These are phyloP conservation scores for Gallinago undulata DNA, from an alignment of 2,113 vertebrate genomes.

Conservation along the genomic window DNA sequence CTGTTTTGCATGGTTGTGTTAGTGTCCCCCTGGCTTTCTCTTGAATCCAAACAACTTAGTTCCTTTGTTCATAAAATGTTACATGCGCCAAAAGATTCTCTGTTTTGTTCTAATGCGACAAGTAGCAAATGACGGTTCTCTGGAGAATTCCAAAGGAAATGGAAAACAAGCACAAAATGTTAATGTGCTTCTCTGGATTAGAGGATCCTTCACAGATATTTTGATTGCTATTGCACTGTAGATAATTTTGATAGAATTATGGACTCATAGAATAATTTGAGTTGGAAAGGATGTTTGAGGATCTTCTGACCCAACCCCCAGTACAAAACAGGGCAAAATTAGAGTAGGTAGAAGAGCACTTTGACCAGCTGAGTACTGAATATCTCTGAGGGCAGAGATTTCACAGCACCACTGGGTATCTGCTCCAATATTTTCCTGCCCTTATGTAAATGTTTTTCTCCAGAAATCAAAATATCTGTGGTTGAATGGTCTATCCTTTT, in stretches of 20 bases:
- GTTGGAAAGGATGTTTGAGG: not conserved
- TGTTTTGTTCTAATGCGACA: conserved; percentile 47
- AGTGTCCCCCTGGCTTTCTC: conserved; percentile 33
- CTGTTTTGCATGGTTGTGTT: conserved; percentile 24
- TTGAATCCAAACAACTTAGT: conserved; percentile 32
- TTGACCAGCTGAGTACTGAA: not conserved
- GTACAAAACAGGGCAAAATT: not conserved
- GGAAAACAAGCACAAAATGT: not conserved
- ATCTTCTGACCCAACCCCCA: not conserved
- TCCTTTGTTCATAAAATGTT: conserved; percentile 59
- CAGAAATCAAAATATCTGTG: not conserved
- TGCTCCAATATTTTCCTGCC: not conserved
- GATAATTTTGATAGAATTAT: not conserved
- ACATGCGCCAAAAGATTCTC: conserved; percentile 21
- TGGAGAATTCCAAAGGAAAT: conserved; percentile 33
- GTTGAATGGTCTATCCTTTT: not conserved
- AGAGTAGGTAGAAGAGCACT: not conserved
- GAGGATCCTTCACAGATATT: not conserved
- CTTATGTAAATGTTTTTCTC: not conserved
- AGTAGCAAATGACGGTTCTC: conserved; percentile 50
- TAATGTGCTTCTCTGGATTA: conserved; percentile 7
- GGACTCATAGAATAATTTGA: not conserved
- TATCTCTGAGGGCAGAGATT: not conserved
- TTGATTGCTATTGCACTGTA: not conserved
- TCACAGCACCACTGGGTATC: not conserved